Base-by-base conservation (phyloP, 2,113 vertebrate genomes). In the Oreotragus oreotragus region DNA sequence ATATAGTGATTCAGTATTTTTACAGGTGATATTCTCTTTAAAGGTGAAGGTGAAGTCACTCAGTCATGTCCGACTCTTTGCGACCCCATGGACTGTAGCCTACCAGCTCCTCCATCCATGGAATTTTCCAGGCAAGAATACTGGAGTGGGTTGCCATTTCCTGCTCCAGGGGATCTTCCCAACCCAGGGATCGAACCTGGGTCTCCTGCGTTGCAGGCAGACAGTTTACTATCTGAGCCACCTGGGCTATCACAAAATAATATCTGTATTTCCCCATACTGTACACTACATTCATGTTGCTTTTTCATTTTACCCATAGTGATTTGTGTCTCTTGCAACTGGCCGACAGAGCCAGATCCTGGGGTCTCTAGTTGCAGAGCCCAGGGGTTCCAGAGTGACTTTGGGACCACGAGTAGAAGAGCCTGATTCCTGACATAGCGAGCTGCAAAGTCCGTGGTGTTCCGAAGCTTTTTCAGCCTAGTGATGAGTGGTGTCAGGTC, bases 221-320 rank as follows among this genome's bases (percentile, higher is more conserved):
- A n/a, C n/a, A n/a, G n/a, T n/a, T n/a, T n/a, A n/a, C n/a, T n/a
- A n/a, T n/a, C n/a, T n/a, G n/a, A n/a, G n/a, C n/a, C n/a, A n/a
- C n/a, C n/a, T n/a, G n/a, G n/a, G 79, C n/a, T 81, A 25, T 81
- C 51, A 53, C 11, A 53, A 53, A 81, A 81, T 19, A 53, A 81
- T 25, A 11, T 19, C 11, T 81, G 0, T n/a, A 23, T n/a, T 23
- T 81, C 49, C 33, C 49, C 2, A 0, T n/a, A 17, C 47, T 51
- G 2, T n/a, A 47, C 6, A 23, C 47, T 53, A 14, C 15, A 53
- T 83, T 53, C 33, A 53, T 36, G 49, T 36, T n/a, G 49, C 49
- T n/a, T 53, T 53, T n/a, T 30, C 23, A 5, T n/a, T 36, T 53
- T 83, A 36, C 2, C 33, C 80, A 25, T 53, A 83, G 49, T 83